A percentile compares a stretch with the other conserved stretches of the same genome.
phyloP scores from a whole-genome alignment of 2,797 vertebrate species.

The Takifugu ocellatus region DNA sequence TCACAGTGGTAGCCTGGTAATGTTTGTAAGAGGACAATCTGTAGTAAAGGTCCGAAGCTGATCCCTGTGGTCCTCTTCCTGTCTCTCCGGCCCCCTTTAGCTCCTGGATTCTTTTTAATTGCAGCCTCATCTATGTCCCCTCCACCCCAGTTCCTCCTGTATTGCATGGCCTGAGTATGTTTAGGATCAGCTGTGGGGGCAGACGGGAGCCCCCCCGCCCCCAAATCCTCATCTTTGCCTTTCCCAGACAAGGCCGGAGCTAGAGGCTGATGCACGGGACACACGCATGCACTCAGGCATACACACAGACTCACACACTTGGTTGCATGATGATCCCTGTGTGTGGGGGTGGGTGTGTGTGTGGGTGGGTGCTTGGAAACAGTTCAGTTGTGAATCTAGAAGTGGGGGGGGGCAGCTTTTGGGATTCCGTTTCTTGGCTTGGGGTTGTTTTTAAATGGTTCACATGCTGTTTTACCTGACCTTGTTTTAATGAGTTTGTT shows the following conservation, averaged over 20 bases:
- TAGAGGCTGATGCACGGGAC: not conserved
- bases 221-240: conserved; percentile 38
- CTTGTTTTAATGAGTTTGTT: conserved; percentile 46
- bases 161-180: conserved; percentile 93
- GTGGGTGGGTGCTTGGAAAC: conserved; percentile 71
- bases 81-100: not conserved
- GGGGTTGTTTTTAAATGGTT: conserved; percentile 67
- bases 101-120: conserved; percentile 30
- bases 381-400: conserved; percentile 45
- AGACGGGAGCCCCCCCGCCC: conserved; percentile 18
- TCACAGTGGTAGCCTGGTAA: conserved; percentile 72
- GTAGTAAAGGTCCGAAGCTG: conserved; percentile 71
- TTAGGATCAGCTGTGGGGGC: conserved; percentile 74
- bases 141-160: conserved; percentile 53
- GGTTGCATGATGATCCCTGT: conserved; percentile 72
- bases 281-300: conserved; percentile 10
- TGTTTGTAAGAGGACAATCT: conserved; percentile 87
- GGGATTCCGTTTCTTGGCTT: conserved; percentile 41
- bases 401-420: conserved; percentile 21
- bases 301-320: conserved; percentile 38
- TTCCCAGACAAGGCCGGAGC: conserved; percentile 68
- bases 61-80: conserved; percentile 10
- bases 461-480: conserved; percentile 56
- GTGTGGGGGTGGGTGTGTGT: conserved; percentile 67
- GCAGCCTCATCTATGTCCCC: conserved; percentile 33